phyloP scores from a whole-genome alignment of 2,888 invertebrate genomes.

The Tachina grossa region DNA sequence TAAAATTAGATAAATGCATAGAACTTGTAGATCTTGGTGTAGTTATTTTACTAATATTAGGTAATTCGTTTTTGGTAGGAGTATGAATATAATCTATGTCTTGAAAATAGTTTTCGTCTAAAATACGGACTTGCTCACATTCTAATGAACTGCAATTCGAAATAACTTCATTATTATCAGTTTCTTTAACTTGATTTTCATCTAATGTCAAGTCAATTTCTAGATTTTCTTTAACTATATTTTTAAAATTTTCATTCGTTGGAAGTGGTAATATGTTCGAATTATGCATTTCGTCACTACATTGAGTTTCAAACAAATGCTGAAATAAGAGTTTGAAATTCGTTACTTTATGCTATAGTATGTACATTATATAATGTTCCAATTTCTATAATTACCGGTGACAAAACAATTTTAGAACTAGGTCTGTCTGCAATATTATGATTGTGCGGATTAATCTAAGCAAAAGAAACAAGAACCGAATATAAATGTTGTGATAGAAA shows the following conservation, averaged over 20 bases:
- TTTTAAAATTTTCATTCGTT: neutral
- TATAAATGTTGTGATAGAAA: neutral
- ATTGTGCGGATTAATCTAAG: conserved; percentile 34
- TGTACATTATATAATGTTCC: no score
- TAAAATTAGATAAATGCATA: conserved; percentile 62
- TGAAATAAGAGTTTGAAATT: neutral
- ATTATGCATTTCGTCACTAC: neutral
- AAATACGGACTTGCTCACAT: conserved; percentile 39
- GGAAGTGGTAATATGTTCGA: neutral
- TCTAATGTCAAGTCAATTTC: conserved; percentile 35
- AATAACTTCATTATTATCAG: neutral
- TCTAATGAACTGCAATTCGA: conserved; percentile 12
- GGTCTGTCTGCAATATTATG: neutral
- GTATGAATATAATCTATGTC: conserved; percentile 4
- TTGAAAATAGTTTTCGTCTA: conserved; percentile 4
- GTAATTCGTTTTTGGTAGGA: conserved; percentile 15
- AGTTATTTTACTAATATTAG: conserved; percentile 1
- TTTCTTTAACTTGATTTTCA: neutral
- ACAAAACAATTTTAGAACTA: neutral
- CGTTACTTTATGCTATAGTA: neutral
- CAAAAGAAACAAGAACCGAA: neutral
- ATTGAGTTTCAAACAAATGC: conserved; percentile 45
- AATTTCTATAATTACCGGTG: conserved; percentile 24
- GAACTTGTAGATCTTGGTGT: conserved; percentile 51
- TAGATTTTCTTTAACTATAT: neutral